Evolutionary conservation across 2,888 invertebrate genomes (phyloP).

Genomic region (Nipponacmea schrenckii): DNA sequence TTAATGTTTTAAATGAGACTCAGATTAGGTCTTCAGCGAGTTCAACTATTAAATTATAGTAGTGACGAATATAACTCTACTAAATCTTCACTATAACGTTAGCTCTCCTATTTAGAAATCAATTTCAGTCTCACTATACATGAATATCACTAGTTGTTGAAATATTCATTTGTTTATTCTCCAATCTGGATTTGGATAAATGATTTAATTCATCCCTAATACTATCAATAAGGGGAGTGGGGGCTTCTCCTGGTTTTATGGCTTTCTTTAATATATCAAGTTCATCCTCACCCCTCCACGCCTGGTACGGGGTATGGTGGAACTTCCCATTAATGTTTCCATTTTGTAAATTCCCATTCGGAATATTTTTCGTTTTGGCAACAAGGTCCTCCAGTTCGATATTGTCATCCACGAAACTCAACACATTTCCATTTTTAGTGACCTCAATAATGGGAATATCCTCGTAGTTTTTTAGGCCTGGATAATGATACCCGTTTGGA

Average conservation of each 20-base stretch:
- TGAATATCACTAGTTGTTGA: background rate
- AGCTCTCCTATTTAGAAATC: too few relatives aligned
- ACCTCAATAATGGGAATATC: constrained; percentile 7
- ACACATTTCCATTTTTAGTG: background rate
- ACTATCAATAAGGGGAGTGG: constrained; percentile 26
- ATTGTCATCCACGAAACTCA: background rate
- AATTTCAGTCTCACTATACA: background rate
- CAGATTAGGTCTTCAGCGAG: too few relatives aligned
- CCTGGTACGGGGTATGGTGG: constrained; percentile 9
- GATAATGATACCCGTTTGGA: background rate
- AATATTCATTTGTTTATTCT: background rate
- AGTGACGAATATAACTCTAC: too few relatives aligned
- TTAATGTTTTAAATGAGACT: too few relatives aligned
- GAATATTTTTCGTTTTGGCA: constrained; percentile 3
- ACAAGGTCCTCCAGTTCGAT: constrained; percentile 9
- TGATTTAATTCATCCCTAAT: constrained; percentile 31
- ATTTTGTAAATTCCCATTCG: background rate
- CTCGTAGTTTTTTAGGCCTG: constrained; percentile 6
- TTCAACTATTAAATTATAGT: too few relatives aligned
- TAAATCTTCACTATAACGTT: too few relatives aligned
- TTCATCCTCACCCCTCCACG: constrained; percentile 23
- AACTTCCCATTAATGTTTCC: background rate
- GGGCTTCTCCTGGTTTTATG: constrained; percentile 22
- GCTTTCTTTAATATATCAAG: constrained; percentile 28
- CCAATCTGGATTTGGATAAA: background rate